Base-by-base conservation (phyloP, 2,797 vertebrate species). In the Setipinna tenuifilis region DNA sequence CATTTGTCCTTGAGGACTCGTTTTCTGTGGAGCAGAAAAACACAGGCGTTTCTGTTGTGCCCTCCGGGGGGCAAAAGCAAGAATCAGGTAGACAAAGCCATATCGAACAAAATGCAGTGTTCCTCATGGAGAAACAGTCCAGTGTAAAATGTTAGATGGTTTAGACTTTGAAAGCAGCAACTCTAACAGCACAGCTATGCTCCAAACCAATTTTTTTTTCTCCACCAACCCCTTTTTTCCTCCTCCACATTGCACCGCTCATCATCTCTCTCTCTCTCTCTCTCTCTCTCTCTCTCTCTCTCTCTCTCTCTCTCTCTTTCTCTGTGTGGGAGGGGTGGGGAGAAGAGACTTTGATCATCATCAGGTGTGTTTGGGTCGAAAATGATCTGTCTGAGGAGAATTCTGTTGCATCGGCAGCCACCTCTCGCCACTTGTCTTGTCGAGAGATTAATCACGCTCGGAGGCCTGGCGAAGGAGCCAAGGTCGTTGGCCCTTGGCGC, bases 371-470 rank as follows among this genome's bases (percentile, higher is more conserved):
- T 90, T 83, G 84, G 89, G 92, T 94, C 90, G 89, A 87, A 89
- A 90, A 91, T 89, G 90, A 90, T 92, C 90, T 88, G 87, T 90
- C 91, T 90, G 81, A 91, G 90, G 87, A 93, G 92, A 89, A 93
- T 93, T 94, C 91, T 92, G 90, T 92, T 91, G 91, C 89, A 89
- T 89, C 71, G 87, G 90, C 88, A 90, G 92, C 90, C 90, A 87
- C 89, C 91, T 93, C 90, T 91, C 87, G 93, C 92, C 92, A 92
- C 91, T 93, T 88, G 91, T 93, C 93, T 94, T 94, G 93, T 95
- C 90, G 88, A 92, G 91, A 91, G 94, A 96, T 95, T 95, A 95
- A 96, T 96, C 93, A 94, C 90, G 89, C 92, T 91, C 85, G 87
- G 54, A 81, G 88, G 90, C 91, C 90, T 89, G 85, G 87, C 61